Percentiles rank a stretch among this genome's conserved stretches.
Conservation (phyloP, 2,113 vertebrate species). For the Hemiscyllium ocellatum region DNA sequence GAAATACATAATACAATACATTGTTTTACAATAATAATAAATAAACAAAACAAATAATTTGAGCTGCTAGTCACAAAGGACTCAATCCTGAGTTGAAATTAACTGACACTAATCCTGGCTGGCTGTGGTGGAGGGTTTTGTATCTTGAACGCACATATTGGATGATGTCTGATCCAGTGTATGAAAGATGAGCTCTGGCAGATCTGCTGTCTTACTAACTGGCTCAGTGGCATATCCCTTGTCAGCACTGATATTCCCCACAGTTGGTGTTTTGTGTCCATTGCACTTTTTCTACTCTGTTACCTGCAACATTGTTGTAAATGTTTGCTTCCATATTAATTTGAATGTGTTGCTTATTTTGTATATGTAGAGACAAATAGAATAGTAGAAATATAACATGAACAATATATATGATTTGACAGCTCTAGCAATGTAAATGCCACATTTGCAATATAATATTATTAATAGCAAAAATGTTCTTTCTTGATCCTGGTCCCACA, state of each 20-base stretch:
- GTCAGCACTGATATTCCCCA: not conserved
- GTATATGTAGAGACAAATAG: not conserved
- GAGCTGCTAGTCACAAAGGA: not conserved
- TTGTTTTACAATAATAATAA: not conserved
- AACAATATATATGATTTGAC: not conserved
- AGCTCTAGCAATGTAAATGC: not conserved
- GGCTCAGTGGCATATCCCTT: not conserved
- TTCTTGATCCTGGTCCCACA: too few species aligned
- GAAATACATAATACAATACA: not conserved
- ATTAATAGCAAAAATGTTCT: not conserved
- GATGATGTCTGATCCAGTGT: not conserved
- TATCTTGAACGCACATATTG: not conserved
- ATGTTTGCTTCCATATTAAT: not conserved
- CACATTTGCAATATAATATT: not conserved
- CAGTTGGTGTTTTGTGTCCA: not conserved
- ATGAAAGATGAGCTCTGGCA: not conserved
- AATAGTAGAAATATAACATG: not conserved
- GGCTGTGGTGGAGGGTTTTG: not conserved
- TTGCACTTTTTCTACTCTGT: not conserved
- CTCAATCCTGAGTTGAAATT: not conserved
- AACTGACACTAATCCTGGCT: conserved; percentile 12
- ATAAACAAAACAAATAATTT: not conserved
- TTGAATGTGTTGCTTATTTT: not conserved
- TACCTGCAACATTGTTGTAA: not conserved
- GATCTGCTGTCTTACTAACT: not conserved